Percentiles rank a stretch among this genome's conserved stretches.
Conservation (phyloP, 2,797 vertebrate genomes). For the Menidia menidia region DNA sequence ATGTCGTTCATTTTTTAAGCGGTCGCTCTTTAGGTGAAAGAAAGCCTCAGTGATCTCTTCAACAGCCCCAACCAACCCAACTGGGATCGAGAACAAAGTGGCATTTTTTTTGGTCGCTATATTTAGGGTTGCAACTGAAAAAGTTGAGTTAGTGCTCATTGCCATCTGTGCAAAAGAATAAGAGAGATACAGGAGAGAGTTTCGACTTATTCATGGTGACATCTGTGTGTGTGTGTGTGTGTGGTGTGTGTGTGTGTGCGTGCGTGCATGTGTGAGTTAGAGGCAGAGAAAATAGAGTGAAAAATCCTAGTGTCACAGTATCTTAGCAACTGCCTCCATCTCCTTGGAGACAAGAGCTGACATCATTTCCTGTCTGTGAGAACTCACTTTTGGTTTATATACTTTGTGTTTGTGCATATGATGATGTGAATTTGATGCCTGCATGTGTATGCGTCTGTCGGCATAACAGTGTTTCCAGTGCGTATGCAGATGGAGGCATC, state of each 20-base stretch:
- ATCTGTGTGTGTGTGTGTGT: slow-evolving; percentile 53
- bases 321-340: slow-evolving; percentile 88
- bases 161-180: slow-evolving; percentile 71
- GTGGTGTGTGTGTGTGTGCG: slow-evolving; percentile 21
- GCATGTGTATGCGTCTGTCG: slow-evolving; percentile 22
- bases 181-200: slow-evolving; percentile 68
- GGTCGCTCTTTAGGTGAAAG: slow-evolving; percentile 13
- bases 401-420: slow-evolving; percentile 62
- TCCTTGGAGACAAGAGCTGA: slow-evolving; percentile 86
- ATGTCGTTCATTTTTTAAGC: slow-evolving; percentile 43
- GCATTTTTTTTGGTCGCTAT: slow-evolving; percentile 52
- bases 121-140: slow-evolving; percentile 54
- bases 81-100: slow-evolving; percentile 55
- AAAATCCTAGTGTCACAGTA: slow-evolving; percentile 86
- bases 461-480: slow-evolving; percentile 46
- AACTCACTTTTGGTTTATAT: slow-evolving; percentile 80
- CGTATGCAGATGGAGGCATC: slow-evolving; percentile 53
- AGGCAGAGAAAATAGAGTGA: slow-evolving; percentile 72
- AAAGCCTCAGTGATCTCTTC: slow-evolving; percentile 41
- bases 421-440: slow-evolving; percentile 33
- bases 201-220: slow-evolving; percentile 76
- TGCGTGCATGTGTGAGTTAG: slow-evolving; percentile 30
- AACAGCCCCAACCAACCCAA: slow-evolving; percentile 35
- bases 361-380: slow-evolving; percentile 84
- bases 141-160: slow-evolving; percentile 59